phyloP scores from a whole-genome alignment of 2,797 vertebrate species.

The Cacajao melanocephalus region DNA sequence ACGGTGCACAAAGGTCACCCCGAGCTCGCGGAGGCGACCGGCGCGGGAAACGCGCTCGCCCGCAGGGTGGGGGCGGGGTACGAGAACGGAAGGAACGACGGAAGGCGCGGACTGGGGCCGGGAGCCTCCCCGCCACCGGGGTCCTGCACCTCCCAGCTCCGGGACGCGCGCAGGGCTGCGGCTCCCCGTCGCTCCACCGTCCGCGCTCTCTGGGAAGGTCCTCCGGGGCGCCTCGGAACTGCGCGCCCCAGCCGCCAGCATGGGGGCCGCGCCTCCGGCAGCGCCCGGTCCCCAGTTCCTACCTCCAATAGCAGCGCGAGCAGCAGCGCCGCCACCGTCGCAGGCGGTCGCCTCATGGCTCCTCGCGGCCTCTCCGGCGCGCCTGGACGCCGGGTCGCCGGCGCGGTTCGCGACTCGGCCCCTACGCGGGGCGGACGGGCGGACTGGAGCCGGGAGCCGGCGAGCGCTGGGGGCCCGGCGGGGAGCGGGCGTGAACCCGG shows the following conservation, averaged over 20 bases:
- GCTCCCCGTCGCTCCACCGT: too few species aligned
- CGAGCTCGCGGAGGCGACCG: neutral
- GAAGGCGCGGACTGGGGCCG: too few species aligned
- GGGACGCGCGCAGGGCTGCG: neutral
- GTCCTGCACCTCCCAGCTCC: neutral
- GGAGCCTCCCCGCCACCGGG: neutral
- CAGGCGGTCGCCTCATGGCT: constrained; percentile 50
- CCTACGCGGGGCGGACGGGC: too few species aligned
- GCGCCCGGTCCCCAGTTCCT: neutral
- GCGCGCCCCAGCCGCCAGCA: neutral
- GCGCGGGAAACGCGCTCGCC: neutral
- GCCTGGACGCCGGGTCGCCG: neutral
- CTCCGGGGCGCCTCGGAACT: neutral
- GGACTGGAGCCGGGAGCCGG: neutral
- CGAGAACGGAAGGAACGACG: neutral
- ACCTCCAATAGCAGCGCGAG: constrained; percentile 69
- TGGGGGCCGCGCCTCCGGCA: neutral
- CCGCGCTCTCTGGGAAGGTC: neutral
- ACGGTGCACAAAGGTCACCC: neutral
- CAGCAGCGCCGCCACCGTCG: constrained; percentile 60
- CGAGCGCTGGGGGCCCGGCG: neutral
- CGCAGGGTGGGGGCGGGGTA: neutral
- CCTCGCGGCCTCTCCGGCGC: neutral
- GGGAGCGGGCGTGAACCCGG: too few species aligned
- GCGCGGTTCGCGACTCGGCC: neutral